phyloP scores from a whole-genome alignment of 2,113 vertebrate genomes.

The Leptocoma aspasia region DNA sequence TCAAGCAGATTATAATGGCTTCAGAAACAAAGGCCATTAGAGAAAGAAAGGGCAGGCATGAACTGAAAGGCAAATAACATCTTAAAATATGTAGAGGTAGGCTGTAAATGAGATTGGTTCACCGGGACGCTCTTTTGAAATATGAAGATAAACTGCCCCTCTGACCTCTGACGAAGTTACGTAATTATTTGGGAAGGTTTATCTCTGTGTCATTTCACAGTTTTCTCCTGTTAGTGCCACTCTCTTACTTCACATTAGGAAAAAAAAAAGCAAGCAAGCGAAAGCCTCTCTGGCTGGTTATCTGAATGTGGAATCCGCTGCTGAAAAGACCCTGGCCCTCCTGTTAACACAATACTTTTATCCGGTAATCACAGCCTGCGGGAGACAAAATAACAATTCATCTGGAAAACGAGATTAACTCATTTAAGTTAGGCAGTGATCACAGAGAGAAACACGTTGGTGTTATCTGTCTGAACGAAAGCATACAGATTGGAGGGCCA shows the following conservation, averaged over 20 bases:
- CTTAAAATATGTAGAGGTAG: slow-evolving; percentile 47
- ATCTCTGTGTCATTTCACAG: slow-evolving; percentile 22
- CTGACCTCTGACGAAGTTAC: slow-evolving; percentile 37
- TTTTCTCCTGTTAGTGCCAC: slow-evolving; percentile 22
- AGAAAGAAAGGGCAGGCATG: slow-evolving; percentile 14
- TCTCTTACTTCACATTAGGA: slow-evolving; percentile 16
- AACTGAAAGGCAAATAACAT: slow-evolving; percentile 37
- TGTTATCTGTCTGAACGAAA: slow-evolving; percentile 73
- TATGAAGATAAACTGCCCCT: slow-evolving; percentile 49
- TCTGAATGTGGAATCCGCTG: slow-evolving; percentile 2
- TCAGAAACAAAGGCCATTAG: slow-evolving; percentile 32
- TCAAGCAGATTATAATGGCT: background rate
- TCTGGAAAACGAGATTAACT: slow-evolving; percentile 87
- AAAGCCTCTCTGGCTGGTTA: slow-evolving; percentile 4
- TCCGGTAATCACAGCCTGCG: slow-evolving; percentile 79
- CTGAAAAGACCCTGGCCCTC: slow-evolving; percentile 64
- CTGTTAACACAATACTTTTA: slow-evolving; percentile 80
- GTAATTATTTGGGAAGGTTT: slow-evolving; percentile 59
- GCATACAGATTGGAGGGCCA: slow-evolving; percentile 72
- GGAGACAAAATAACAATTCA: slow-evolving; percentile 84
- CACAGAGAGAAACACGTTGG: slow-evolving; percentile 69
- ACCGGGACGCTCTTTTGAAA: background rate
- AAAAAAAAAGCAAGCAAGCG: background rate
- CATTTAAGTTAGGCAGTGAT: slow-evolving; percentile 75
- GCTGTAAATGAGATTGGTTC: slow-evolving; percentile 2